Base-by-base conservation (phyloP, 2,888 invertebrate genomes). In the Mamestra brassicae region DNA sequence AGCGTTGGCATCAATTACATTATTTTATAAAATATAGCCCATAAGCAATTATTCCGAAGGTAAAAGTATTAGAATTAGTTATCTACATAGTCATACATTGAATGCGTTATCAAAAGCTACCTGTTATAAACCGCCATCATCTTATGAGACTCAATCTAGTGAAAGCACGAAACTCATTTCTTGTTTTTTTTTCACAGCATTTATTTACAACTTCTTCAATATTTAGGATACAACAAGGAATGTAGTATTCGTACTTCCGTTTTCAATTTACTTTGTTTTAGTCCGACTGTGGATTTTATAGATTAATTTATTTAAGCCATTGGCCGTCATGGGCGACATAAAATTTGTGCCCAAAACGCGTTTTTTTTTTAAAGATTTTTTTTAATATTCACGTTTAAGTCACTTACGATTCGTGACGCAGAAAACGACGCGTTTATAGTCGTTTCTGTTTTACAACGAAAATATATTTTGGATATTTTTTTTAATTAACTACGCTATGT, bases 21-120 rank as follows among this genome's bases (percentile, higher is more conserved):
- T 68, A 72, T 60, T 55, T 74, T 67, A 69, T 84, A 80, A 77
- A 79, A 77, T 74, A 77, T 81, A 86, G 81, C 78, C 65, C 77
- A 70, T 42, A 80, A 85, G 86, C 81, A 65, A 65, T 74, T 76
- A 76, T 52, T 81, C 55, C 38, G 17, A 73, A 72, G 74, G 54
- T 78, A 64, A 47, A 72, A 66, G 50, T 69, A 66, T 74, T 77
- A 78, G 61, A 73, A 82, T 81, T 69, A 71, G 58, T 80, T 78
- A 74, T 68, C 52, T 80, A 82, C 74, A 84, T 82, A 82, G 73
- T 57, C 67, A 78, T 78, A 68, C 84, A 86, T 80, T 71, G 67
- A 85, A 80, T 84, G 71, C 78, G 80, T 87, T 90, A 90, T 89
- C 86, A 90, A 90, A 90, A 89, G 83, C 89, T 90, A 90, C 86